Evolutionary conservation across 2,797 vertebrate genomes (phyloP), one percentile per base, ranked within the genome.

Genomic region (Scolopax bukidnonensis): DNA sequence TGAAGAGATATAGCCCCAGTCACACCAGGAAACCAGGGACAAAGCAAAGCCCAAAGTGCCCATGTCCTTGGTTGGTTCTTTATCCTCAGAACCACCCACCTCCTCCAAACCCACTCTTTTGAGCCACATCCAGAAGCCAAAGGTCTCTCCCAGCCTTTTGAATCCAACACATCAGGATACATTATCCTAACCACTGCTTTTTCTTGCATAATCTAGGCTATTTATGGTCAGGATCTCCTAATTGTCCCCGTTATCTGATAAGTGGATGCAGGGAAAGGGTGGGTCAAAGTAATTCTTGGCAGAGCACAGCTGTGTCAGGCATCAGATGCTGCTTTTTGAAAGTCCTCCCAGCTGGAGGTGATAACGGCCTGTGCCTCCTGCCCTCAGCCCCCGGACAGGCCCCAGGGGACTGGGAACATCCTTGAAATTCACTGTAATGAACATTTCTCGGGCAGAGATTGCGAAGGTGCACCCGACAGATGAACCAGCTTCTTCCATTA

Each of bases 241-340:
- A 88, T 86, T 78, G 93, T 48, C 20, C 91, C 41, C 3, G 32
- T 27, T 25, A 94, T 81, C 95, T 87, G 92, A 86, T 84, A 16
- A 59, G 25, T 6, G 86, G 89, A 73, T 56, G 60, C 9, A 23
- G 87, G 84, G 43, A 59, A 51, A 86, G 73, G 85, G 93, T 11
- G 57, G 83, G 90, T 76, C 79, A 6, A 23, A 77, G 73, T 4
- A 8, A 4, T 15, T 84, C 57, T 30, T n/a, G 86, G 95, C 79
- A 43, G 63, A 61, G 70, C 11, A 0, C 25, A 5, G 83, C 88
- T 9, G 47, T 11, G 89, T 47, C 0, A 2, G 36, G 85, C 80
- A 60, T 48, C 69, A 6, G 88, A 53, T 27, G 83, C 45, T 73
- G 95, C 43, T 71, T 38, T 24, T 16, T 47, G 56, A 21, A 13